Conservation (phyloP, 2,888 invertebrate genomes). For the Nudaria mundana region DNA sequence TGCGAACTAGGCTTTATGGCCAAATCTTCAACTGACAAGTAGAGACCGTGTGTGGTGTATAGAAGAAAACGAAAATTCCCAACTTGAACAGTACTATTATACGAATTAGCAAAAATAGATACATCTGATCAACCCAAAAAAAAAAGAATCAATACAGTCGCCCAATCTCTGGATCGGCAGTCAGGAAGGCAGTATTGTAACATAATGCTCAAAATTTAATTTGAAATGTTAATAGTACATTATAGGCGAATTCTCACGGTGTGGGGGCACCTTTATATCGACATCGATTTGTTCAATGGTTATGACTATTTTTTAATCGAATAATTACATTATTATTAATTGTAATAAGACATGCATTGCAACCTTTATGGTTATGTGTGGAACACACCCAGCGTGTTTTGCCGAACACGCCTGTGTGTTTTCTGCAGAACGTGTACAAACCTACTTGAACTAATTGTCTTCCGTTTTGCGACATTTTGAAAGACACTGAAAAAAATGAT, state of each 20-base stretch:
- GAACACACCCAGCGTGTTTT: conserved; percentile 19
- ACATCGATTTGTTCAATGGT: neutral
- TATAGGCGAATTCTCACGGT: neutral
- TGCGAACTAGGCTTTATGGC: too few species aligned
- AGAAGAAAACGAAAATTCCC: too few species aligned
- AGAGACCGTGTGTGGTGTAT: too few species aligned
- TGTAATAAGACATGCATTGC: conserved; percentile 36
- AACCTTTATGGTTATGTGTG: conserved; percentile 30
- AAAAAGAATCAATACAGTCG: too few species aligned
- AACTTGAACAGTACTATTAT: too few species aligned
- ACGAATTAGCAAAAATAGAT: too few species aligned
- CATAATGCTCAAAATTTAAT: too few species aligned
- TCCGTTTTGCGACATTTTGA: neutral
- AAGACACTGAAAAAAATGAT: conserved; percentile 2
- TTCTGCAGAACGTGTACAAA: conserved; percentile 4
- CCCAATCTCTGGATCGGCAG: too few species aligned
- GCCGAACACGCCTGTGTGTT: neutral
- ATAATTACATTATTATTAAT: conserved; percentile 4
- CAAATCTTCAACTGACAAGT: too few species aligned
- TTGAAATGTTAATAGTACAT: too few species aligned
- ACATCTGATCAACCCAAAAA: too few species aligned
- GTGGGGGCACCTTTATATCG: neutral
- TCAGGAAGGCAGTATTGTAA: too few species aligned
- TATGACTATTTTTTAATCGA: conserved; percentile 3
- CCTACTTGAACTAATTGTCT: conserved; percentile 1